These are phyloP conservation scores for Plagiodera versicolora DNA, from an alignment of 2,888 invertebrate species.

Conservation along the genomic window DNA sequence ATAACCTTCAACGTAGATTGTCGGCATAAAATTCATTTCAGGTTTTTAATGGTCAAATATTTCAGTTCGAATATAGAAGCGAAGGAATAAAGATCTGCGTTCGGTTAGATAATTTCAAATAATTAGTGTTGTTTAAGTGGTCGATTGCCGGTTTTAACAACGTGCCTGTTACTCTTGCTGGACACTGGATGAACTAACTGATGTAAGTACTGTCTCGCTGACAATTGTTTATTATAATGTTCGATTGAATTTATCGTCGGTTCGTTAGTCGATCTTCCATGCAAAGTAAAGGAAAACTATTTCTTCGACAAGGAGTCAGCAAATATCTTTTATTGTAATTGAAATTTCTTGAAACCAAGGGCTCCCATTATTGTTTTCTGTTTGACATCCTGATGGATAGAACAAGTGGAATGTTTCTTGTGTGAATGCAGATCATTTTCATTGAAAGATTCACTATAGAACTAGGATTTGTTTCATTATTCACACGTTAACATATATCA, in stretches of 20 bases:
- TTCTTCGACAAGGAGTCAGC: neutral
- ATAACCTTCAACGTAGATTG: constrained; percentile 48
- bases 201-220: constrained; percentile 28
- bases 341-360: neutral
- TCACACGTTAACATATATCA: too few relatives aligned
- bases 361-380: neutral
- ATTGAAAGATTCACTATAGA: too few relatives aligned
- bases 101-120: constrained; percentile 38
- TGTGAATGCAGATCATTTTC: neutral
- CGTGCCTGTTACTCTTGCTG: constrained; percentile 27
- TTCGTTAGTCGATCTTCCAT: constrained; percentile 8
- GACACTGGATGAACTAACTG: constrained; percentile 28
- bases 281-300: constrained; percentile 10
- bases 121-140: constrained; percentile 36
- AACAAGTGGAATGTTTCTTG: neutral
- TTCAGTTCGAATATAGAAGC: constrained; percentile 45
- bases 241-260: constrained; percentile 16
- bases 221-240: constrained; percentile 27
- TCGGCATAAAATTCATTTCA: constrained; percentile 49
- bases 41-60: constrained; percentile 48
- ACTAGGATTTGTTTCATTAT: too few relatives aligned
- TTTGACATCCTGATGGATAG: neutral
- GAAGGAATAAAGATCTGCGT: constrained; percentile 41
- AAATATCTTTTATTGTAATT: neutral
- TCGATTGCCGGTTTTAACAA: constrained; percentile 29